Evolutionary conservation across 2,797 vertebrate species (phyloP).

Genomic region (Leptodactylus fallax): DNA sequence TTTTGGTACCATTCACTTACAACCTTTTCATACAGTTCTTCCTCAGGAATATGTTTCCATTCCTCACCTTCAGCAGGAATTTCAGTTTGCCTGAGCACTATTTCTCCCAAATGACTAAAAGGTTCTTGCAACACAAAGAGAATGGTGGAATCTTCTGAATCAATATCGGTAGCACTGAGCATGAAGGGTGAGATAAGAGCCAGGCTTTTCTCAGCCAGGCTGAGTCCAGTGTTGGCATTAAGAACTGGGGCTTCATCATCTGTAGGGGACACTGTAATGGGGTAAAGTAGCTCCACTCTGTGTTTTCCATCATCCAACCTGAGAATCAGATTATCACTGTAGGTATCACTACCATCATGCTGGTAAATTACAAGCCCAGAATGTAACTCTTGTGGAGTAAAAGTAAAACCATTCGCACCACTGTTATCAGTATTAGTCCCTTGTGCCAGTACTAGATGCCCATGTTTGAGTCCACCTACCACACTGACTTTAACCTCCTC

Average conservation of each 20-base stretch:
- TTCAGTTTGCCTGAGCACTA: constrained; percentile 84
- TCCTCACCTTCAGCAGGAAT: constrained; percentile 76
- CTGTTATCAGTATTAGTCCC: constrained; percentile 67
- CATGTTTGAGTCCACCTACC: constrained; percentile 80
- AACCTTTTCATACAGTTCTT: constrained; percentile 86
- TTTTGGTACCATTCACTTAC: constrained; percentile 88
- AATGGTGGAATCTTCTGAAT: constrained; percentile 87
- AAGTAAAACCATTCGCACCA: constrained; percentile 73
- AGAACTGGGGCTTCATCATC: constrained; percentile 86
- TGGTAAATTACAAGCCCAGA: constrained; percentile 84
- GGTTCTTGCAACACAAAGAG: constrained; percentile 81
- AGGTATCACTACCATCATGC: constrained; percentile 87
- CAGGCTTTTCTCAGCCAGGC: constrained; percentile 82
- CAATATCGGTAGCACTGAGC: constrained; percentile 86
- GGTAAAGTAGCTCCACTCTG: constrained; percentile 87
- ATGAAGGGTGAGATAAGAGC: constrained; percentile 87
- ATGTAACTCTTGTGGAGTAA: constrained; percentile 81
- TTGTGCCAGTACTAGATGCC: constrained; percentile 72
- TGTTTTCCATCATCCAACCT: constrained; percentile 82
- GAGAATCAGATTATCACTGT: constrained; percentile 89
- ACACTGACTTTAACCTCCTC: constrained; percentile 82
- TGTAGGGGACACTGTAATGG: constrained; percentile 83
- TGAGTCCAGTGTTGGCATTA: constrained; percentile 83
- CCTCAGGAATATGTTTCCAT: constrained; percentile 81
- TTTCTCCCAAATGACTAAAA: constrained; percentile 76